Evolutionary conservation across 2,113 vertebrate genomes (phyloP).

Genomic region (Trogon melanurus): DNA sequence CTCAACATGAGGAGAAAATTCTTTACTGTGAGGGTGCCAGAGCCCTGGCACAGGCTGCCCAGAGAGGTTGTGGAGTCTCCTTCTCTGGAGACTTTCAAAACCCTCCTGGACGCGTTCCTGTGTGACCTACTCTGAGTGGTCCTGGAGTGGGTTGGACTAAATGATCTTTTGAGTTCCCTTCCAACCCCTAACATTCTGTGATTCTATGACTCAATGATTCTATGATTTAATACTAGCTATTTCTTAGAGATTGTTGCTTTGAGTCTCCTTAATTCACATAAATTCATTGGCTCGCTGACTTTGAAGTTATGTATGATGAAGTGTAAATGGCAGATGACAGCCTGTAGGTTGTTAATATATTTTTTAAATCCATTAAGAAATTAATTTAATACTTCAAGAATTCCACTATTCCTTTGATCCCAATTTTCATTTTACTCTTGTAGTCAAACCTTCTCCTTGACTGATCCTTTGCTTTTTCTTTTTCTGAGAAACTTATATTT

Average conservation of each 20-base stretch:
- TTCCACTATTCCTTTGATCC: slow-evolving; percentile 11
- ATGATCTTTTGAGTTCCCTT: too few species aligned
- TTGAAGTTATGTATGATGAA: slow-evolving; percentile 19
- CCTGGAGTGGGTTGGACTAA: too few species aligned
- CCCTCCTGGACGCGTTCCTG: too few species aligned
- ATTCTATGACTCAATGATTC: too few species aligned
- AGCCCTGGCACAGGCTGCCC: too few species aligned
- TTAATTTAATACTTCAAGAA: slow-evolving; percentile 49
- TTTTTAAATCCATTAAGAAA: slow-evolving; percentile 55
- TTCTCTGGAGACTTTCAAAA: too few species aligned
- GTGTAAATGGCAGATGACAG: slow-evolving; percentile 35
- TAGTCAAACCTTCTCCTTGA: slow-evolving; percentile 15
- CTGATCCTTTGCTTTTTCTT: not conserved
- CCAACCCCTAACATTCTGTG: too few species aligned
- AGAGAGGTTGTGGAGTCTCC: too few species aligned
- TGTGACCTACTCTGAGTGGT: too few species aligned
- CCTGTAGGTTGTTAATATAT: not conserved
- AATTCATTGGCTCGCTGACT: not conserved
- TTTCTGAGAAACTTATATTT: not conserved
- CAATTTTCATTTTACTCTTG: slow-evolving; percentile 27
- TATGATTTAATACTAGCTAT: slow-evolving; percentile 1
- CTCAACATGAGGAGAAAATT: too few species aligned
- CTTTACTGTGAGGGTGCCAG: too few species aligned
- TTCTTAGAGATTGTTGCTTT: not conserved
- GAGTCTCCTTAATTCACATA: not conserved